Base-by-base conservation (phyloP, 2,888 invertebrate genomes). In the Polydrusus tereticollis region DNA sequence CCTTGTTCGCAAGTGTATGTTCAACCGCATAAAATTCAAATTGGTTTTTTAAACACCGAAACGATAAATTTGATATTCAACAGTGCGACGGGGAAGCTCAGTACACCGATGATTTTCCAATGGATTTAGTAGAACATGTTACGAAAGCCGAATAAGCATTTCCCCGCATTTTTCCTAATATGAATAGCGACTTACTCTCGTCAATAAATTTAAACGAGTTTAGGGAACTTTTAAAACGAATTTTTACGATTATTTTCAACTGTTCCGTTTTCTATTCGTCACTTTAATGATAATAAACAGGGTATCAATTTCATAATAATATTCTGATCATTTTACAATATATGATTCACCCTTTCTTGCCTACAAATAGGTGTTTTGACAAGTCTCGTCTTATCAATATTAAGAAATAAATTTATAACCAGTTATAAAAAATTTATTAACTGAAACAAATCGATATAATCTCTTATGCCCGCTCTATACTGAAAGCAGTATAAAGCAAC, bases 71-170 rank as follows among this genome's bases (percentile, higher is more conserved):
- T 36, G 20, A 36, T 59, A 38, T 38, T 23, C 59, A 41, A 59
- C 59, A 59, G 38, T 41, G 41, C 41, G 41, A 21, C 21, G 2
- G 16, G 7, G 41, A 21, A 41, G 12, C 41, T 41, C 41, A 23
- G 36, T 59, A 12, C 8, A 41, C 59, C 59, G 59, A 59, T 59
- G 59, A 59, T 59, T 38, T 59, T 59, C 59, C 36, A 59, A 59
- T 59, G 59, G 59, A 59, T 59, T 59, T 59, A 59, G 41, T 38
- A 4, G 33, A 21, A 59, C 59, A 59, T 59, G 59, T 59, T 59
- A 14, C 59, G 59, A 21, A 58, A 33, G 58, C 12, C 38, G 41
- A 58, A 20, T 58, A 38, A 38, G 38, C 58, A 58, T 58, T 38
- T 58, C 38, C 23, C 3, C 21, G 14, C 10, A 23, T 33, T 38